Percentiles rank a stretch among this genome's conserved stretches.
phyloP scores from a whole-genome alignment of 92 coral and sea anemone species.

The Phenganax stokvisi region DNA sequence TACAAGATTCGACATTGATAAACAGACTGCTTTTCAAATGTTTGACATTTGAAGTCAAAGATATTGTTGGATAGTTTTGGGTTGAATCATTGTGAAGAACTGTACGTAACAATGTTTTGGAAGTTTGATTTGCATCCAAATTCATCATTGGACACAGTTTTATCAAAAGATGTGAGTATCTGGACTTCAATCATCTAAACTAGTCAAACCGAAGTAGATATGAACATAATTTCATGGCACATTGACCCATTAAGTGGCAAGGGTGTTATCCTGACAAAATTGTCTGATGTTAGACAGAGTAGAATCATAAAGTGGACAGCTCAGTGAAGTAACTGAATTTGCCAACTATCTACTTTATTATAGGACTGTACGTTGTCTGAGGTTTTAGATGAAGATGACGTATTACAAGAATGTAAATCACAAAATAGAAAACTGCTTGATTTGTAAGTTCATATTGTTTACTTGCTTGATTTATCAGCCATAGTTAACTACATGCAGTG shows the following conservation, averaged over 20 bases:
- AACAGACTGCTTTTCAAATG: slow-evolving; percentile 1
- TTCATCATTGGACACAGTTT: slow-evolving; percentile 84
- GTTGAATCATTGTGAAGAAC: no score
- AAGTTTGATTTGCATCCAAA: slow-evolving; percentile 95
- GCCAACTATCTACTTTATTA: neutral
- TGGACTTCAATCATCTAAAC: slow-evolving; percentile 3
- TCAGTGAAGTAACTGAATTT: neutral
- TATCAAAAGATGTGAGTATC: slow-evolving; percentile 80
- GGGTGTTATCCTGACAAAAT: neutral
- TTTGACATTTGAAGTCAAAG: neutral
- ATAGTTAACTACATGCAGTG: neutral
- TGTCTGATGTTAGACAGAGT: neutral
- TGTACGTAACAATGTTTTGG: slow-evolving; percentile 92
- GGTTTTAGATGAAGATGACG: slow-evolving; percentile 94
- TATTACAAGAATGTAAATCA: slow-evolving; percentile 98
- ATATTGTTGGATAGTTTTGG: no score
- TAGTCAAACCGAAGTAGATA: neutral
- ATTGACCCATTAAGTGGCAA: neutral
- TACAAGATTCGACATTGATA: neutral
- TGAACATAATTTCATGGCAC: neutral
- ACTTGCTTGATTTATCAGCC: neutral
- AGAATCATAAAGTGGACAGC: no score
- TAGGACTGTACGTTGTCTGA: slow-evolving; percentile 90
- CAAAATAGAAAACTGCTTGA: slow-evolving; percentile 93
- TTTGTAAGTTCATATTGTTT: slow-evolving; percentile 64